phyloP scores from a whole-genome alignment of 2,888 invertebrate species.

The Isotomurus palustris region DNA sequence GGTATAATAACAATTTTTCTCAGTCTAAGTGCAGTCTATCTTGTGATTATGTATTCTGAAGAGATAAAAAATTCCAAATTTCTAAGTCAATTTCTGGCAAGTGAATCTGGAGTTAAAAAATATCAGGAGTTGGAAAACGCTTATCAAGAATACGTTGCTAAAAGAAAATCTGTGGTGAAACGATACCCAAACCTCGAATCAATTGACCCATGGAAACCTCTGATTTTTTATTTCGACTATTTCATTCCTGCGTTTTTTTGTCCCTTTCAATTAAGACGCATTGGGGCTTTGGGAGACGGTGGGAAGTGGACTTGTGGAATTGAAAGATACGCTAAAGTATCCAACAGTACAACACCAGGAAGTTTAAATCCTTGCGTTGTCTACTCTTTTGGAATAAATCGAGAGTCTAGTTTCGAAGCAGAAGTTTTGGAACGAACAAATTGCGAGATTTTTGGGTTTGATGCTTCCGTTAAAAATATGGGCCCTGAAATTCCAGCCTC shows the following conservation, averaged over 20 bases:
- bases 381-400: slow-evolving; percentile 28
- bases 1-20: too few species aligned
- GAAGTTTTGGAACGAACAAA: slow-evolving; percentile 21
- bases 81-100: too few species aligned
- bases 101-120: too few species aligned
- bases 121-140: too few species aligned
- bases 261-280: slow-evolving; percentile 18
- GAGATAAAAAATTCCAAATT: too few species aligned
- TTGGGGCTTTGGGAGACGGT: slow-evolving; percentile 23
- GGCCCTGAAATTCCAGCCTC: slow-evolving; percentile 13
- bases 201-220: not conserved
- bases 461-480: slow-evolving; percentile 16
- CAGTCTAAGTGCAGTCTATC: too few species aligned
- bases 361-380: slow-evolving; percentile 26
- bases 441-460: slow-evolving; percentile 22
- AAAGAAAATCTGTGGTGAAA: too few species aligned
- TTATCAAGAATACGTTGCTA: too few species aligned
- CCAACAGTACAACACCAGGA: too few species aligned
- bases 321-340: too few species aligned
- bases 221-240: slow-evolving; percentile 18
- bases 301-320: slow-evolving; percentile 26
- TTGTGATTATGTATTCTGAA: too few species aligned
- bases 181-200: not conserved
- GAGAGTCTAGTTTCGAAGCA: slow-evolving; percentile 23
- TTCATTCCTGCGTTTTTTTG: slow-evolving; percentile 25